Conservation (phyloP, 2,113 vertebrate species). For the Camelus bactrianus region DNA sequence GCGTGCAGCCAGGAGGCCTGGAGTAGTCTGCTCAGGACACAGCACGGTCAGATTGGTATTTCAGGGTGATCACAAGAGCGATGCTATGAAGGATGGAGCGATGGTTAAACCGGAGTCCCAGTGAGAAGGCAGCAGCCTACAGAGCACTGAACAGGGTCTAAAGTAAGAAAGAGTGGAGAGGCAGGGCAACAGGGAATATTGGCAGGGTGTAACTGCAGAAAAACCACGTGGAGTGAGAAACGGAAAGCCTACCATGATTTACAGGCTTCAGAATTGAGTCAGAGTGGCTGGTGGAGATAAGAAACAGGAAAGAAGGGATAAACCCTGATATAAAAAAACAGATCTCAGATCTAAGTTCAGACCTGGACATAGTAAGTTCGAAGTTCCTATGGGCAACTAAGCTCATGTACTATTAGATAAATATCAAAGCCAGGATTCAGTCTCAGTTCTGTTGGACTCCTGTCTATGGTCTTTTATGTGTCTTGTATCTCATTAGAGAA, state of each 20-base stretch:
- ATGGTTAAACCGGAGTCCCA: neutral
- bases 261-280: neutral
- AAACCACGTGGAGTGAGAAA: neutral
- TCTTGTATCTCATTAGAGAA: neutral
- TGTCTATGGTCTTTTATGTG: neutral
- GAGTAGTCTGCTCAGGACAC: accelerated
- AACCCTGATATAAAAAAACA: neutral
- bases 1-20: accelerated
- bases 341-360: neutral
- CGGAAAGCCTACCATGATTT: accelerated
- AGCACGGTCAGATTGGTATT: no score
- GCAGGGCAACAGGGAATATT: accelerated
- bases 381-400: neutral
- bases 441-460: neutral
- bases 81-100: accelerated
- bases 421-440: neutral
- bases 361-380: neutral
- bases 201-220: neutral
- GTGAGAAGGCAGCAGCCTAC: neutral
- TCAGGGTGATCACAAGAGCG: neutral
- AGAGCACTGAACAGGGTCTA: no score
- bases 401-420: neutral
- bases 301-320: neutral
- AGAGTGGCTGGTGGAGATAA: neutral
- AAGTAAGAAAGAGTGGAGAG: neutral